Evolutionary conservation across 2,797 vertebrate genomes (phyloP), one percentile per base, ranked within the genome.

Genomic region (Pipistrellus pygmaeus): DNA sequence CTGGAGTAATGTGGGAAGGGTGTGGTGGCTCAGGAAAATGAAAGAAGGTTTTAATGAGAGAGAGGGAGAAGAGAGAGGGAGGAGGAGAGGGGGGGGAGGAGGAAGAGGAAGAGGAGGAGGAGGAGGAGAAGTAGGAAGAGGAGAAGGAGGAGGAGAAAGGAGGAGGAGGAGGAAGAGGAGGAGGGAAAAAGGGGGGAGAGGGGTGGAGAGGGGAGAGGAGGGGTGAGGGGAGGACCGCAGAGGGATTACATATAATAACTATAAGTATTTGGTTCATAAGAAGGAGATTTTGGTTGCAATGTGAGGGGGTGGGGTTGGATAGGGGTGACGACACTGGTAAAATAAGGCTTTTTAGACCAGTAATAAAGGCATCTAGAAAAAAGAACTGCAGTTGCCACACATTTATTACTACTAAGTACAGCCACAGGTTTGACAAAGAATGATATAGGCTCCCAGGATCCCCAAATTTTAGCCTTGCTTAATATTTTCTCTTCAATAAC

Each of bases 251-350:
- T 35, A 4, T 46, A 71, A n/a, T 53, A 57, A 55, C 75, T 38
- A 13, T 17, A 76, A 80, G 15, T 55, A 27, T 9, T 41, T 4
- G 13, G 11, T 15, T 32, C 46, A 53, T 17, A 27, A 72, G 30
- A 46, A n/a, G 8, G 10, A 35, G 11, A 41, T 46, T 88, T n/a
- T 23, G 32, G 46, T 21, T 78, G 27, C 9, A 27, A 27, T 30
- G 17, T 23, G 3, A 11, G 5, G 21, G 0, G 0, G 0, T 13
- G 21, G 0, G 0, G 0, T 13, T 6, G 44, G 44, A 10, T 44
- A 38, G 21, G 57, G 48, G 10, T 5, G 5, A 32, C 62, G 23
- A 14, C 5, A 25, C 60, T 6, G 13, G 8, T 23, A 8, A 53
- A 14, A 55, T 12, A 25, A 15, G 20, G 17, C 5, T 48, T 66